phyloP scores from a whole-genome alignment of 1,140 invertebrate species.

The Popillia japonica region DNA sequence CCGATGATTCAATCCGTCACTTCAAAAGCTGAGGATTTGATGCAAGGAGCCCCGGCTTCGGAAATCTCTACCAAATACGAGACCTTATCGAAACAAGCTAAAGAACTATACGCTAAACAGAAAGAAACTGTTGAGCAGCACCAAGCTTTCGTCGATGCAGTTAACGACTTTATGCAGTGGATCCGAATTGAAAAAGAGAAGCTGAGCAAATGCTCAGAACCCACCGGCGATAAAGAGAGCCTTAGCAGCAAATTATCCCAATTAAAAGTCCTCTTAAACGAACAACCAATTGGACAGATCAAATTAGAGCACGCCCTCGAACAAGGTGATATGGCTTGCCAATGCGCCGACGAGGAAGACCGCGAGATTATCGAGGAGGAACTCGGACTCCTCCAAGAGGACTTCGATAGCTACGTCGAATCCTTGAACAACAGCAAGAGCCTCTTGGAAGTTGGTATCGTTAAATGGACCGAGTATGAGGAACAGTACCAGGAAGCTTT shows the following conservation, averaged over 20 bases:
- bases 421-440: constrained; percentile 81
- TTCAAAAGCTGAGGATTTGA: constrained; percentile 88
- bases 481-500: constrained; percentile 90
- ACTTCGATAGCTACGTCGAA: constrained; percentile 84
- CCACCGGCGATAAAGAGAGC: constrained; percentile 92
- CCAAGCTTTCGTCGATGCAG: constrained; percentile 89
- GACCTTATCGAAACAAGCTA: constrained; percentile 87
- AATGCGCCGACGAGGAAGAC: constrained; percentile 83
- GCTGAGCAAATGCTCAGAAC: constrained; percentile 91
- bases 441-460: constrained; percentile 86
- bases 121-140: constrained; percentile 90
- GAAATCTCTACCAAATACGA: constrained; percentile 92
- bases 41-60: constrained; percentile 84
- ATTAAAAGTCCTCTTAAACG: constrained; percentile 82
- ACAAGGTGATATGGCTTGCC: constrained; percentile 83
- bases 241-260: constrained; percentile 85
- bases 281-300: constrained; percentile 79
- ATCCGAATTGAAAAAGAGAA: constrained; percentile 87
- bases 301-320: constrained; percentile 84
- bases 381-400: constrained; percentile 86
- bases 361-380: constrained; percentile 92
- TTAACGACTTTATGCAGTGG: constrained; percentile 92
- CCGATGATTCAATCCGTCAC: constrained; percentile 94
- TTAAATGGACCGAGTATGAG: constrained; percentile 96
- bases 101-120: constrained; percentile 89